Evolutionary conservation across 2,797 vertebrate species (phyloP), one percentile per base, ranked within the genome.

Genomic region (Otolemur crassicaudatus): DNA sequence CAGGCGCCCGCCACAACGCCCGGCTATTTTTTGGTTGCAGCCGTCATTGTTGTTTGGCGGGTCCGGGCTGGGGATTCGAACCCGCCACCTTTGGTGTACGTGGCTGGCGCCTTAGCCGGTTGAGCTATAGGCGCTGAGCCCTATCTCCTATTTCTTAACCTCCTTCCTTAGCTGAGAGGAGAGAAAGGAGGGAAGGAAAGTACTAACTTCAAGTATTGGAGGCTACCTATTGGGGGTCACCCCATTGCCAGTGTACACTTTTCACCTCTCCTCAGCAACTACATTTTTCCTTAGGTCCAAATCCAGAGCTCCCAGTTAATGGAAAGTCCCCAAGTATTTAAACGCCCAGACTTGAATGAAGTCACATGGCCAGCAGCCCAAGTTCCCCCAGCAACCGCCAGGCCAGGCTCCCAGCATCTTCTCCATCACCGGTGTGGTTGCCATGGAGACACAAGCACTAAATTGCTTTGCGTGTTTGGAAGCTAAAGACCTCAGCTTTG

Each of bases 401-500:
- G 88, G 69, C 92, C 58, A 0, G 37, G 72, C 67, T 92, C 40
- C 10, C 92, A 58, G 73, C 92, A 40, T 95, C 92, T 96, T 96
- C 87, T 87, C 94, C 27, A 25, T 31, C 8, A 7, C 90, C 25
- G 0, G 83, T 82, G 67, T 20, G n/a, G 97, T 98, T 97, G 96
- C 97, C 96, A 97, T 98, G 95, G 97, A 86, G 97, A 98, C 95
- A 1, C 27, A 22, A 92, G 96, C 37, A 4, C 91, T 93, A 97
- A 97, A 97, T 97, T 96, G 92, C 92, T 96, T 92, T 85, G 82
- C 4, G 22, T 86, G 73, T 95, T 93, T 90, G 76, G 90, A 97
- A 97, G 86, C 96, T 79, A 69, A 97, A 96, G 95, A 94, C 90
- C 90, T 97, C 94, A 89, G 96, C 94, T 96, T 97, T 97, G 96